Evolutionary conservation across 2,113 vertebrate species (phyloP), one percentile per base, ranked within the genome.

Genomic region (Macaca mulatta): DNA sequence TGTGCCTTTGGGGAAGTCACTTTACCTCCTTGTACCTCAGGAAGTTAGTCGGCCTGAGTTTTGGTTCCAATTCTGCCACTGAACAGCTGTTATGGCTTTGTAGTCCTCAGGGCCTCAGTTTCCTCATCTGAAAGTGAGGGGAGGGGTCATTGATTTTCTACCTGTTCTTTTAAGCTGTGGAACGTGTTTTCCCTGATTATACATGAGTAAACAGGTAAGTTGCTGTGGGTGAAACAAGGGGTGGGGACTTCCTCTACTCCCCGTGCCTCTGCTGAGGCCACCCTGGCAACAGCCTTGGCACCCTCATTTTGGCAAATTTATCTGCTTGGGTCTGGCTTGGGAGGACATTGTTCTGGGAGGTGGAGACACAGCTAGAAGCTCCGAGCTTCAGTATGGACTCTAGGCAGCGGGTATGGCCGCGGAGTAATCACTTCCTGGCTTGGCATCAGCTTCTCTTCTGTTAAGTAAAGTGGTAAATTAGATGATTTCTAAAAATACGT

Each of bases 401-500:
- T 35, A 38, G 50, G 69, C 23, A 40, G n/a, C 80, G 48, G 55
- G 20, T 17, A 17, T n/a, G 50, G 50, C 55, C 57, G 23, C 0
- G 2, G 7, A 30, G 22, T 40, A 14, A 77, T 79, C n/a, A 16
- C 50, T 57, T 70, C 48, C 69, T 1, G 32, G 70, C 55, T 35
- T 2, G 61, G n/a, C 52, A 57, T 79, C 70, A 25, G 78, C 74
- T 55, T 90, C 69, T 84, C 52, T 32, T 77, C 45, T 45, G 57
- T 38, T 55, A 84, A 92, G 79, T 8, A 10, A 84, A 69, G 72
- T 59, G 50, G 67, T 32, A 74, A 79, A 89, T 23, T 23, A 78
- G 40, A 82, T 38, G n/a, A 48, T 90, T 86, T 96, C 48, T 59
- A 83, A 93, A 95, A 79, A 69, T 40, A 57, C 70, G 9, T 70